Base-by-base conservation (phyloP, 2,113 vertebrate genomes). In the Microtus montanus region DNA sequence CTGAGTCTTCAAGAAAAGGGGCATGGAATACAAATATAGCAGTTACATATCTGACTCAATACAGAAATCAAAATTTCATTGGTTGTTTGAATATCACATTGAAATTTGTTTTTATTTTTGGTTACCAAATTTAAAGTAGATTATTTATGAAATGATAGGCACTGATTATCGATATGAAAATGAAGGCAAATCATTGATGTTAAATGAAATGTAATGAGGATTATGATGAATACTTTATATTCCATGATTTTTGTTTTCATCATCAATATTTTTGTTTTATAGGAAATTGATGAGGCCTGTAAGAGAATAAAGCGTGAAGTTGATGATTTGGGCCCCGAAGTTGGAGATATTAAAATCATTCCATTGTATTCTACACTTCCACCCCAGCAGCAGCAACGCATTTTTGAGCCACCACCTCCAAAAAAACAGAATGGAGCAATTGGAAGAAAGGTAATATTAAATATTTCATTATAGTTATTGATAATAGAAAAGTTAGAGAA, bases 211-310 rank as follows among this genome's bases (percentile, higher is more conserved):
- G 3, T 12, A 66, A 63, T 12, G 58, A 83, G 10, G 47, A 85
- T 49, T 93, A 58, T 90, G 41, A 15, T 91, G 64, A 89, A 63
- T 83, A 91, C 5, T 90, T 92, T 41, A 70, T 88, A 54, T 96
- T 93, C 20, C 11, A 80, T 8, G 52, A 33, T 90, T 95, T 95
- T 89, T 12, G n/a, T 94, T 95, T 97, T 80, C 87, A 86, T 30
- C 92, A 93, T 96, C 54, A 70, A 9, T 10, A 19, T 87, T 97
- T 96, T 70, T 91, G 96, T 68, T 97, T 98, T 98, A 88, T 96
- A 99, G 99, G 99, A 99, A 98, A 99, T 99, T 90, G 99, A 99
- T 96, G 99, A 99, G 98, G 99, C 99, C 86, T 99, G 99, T 98
- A 99, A 99, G 98, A 99, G 99, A 96, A 99, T 99, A 99, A 99